Evolutionary conservation across 2,113 vertebrate genomes (phyloP).

Genomic region (Uria aalge): DNA sequence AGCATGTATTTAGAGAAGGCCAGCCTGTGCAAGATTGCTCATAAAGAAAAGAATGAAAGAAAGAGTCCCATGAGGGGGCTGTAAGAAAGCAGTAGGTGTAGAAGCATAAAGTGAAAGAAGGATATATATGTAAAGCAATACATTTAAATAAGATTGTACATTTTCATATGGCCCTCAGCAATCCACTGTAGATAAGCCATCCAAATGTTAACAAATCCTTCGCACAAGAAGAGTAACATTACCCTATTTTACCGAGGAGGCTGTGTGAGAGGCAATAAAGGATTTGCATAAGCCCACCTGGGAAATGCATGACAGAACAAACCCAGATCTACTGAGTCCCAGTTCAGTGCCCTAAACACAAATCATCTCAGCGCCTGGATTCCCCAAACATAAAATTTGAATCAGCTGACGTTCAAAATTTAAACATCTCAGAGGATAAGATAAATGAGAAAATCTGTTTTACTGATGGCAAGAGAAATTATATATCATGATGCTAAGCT

Average conservation of each 20-base stretch:
- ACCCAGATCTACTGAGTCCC: background rate
- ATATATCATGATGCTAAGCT: background rate
- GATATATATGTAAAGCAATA: background rate
- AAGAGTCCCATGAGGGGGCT: background rate
- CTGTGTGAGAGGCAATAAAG: background rate
- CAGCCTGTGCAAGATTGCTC: background rate
- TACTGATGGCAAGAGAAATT: constrained; percentile 26
- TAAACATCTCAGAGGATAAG: constrained; percentile 46
- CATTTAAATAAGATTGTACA: background rate
- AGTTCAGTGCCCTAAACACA: constrained; percentile 3
- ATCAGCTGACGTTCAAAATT: constrained; percentile 30
- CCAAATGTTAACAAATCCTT: constrained; percentile 13
- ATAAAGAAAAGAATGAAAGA: background rate
- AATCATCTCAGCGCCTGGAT: constrained; percentile 21
- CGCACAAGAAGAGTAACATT: background rate
- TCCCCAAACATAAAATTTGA: constrained; percentile 57
- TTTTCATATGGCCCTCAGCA: constrained; percentile 9
- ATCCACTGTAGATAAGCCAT: background rate
- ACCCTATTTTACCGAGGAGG: background rate
- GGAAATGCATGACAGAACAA: constrained; percentile 35
- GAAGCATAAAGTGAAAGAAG: background rate
- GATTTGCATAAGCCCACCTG: constrained; percentile 45
- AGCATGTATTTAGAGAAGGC: background rate
- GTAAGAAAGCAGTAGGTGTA: background rate
- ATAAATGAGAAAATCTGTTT: constrained; percentile 55